These are phyloP conservation scores for Acrobasis repandana DNA, from an alignment of 2,888 invertebrate species.

Conservation along the genomic window DNA sequence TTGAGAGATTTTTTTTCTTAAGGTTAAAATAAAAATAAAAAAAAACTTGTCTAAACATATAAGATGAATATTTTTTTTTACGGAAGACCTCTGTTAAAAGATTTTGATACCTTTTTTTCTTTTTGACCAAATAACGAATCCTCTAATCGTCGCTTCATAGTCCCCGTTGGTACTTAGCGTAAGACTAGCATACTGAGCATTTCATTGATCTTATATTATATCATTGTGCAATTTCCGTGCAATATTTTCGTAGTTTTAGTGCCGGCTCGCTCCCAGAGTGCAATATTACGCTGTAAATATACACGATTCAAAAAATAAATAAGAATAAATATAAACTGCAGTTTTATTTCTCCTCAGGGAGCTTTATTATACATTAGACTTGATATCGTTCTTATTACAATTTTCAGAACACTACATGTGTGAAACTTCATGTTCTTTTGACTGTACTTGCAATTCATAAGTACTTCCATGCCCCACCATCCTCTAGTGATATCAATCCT, in stretches of 20 bases:
- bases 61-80: too few species aligned
- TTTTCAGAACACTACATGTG: too few species aligned
- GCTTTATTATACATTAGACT: background rate
- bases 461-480: too few species aligned
- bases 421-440: too few species aligned
- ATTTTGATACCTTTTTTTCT: background rate
- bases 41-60: too few species aligned
- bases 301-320: conserved; percentile 36
- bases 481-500: too few species aligned
- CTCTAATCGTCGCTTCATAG: conserved; percentile 34
- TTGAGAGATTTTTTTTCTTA: too few species aligned
- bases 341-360: background rate
- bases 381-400: too few species aligned
- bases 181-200: conserved; percentile 30
- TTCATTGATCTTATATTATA: conserved; percentile 35
- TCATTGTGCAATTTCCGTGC: conserved; percentile 58
- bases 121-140: background rate
- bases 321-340: conserved; percentile 5
- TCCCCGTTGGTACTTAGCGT: conserved; percentile 18
- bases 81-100: background rate
- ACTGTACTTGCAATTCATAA: too few species aligned
- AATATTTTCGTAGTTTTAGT: conserved; percentile 44
- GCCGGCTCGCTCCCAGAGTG: conserved; percentile 40
- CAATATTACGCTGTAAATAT: conserved; percentile 42
- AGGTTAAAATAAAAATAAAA: too few species aligned